Evolutionary conservation across 2,888 invertebrate species (phyloP), one percentile per base, ranked within the genome.

Genomic region (Drosophila atroscutellata): DNA sequence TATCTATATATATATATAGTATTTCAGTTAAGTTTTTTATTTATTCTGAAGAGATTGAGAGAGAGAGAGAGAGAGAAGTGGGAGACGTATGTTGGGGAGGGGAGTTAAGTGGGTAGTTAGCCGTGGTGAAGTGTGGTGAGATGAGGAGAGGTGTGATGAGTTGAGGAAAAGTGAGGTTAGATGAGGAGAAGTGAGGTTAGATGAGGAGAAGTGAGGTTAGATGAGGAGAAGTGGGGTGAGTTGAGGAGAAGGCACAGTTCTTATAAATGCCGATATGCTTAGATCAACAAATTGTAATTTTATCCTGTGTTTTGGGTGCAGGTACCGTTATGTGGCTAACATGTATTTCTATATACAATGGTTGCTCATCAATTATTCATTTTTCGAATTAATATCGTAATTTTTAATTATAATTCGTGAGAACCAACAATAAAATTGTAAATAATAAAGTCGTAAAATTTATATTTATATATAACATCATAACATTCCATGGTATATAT

Each of bases 241-340:
- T 0, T 5, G 9, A 51, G 67, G 34, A 70, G 70, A 81, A 87
- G 83, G 88, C 85, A 84, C 83, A 81, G 85, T 69, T 55, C n/a
- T 61, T 49, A 47, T 39, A 73, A 65, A 72, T 71, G 63, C 67
- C 68, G 51, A 59, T 80, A 80, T 50, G 62, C 67, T 45, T 73
- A 68, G 71, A 77, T 47, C 34, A 71, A 75, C 64, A 60, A 77
- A 64, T 49, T 54, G 11, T 37, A 73, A 72, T 63, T 54, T 15
- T 5, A 24, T 36, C 30, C 20, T 26, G 24, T 51, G 26, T 42
- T 50, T 8, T 34, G 52, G 24, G 57, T 65, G 56, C 74, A 57
- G 52, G 49, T 70, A 60, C 71, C 49, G 34, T 56, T 34, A 26
- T 56, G 8, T 42, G 26, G 26, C 13, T 42, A 56, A 20, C 18